These are phyloP conservation scores for Crossocerus cetratus DNA, from an alignment of 2,888 invertebrate genomes.

Conservation along the genomic window DNA sequence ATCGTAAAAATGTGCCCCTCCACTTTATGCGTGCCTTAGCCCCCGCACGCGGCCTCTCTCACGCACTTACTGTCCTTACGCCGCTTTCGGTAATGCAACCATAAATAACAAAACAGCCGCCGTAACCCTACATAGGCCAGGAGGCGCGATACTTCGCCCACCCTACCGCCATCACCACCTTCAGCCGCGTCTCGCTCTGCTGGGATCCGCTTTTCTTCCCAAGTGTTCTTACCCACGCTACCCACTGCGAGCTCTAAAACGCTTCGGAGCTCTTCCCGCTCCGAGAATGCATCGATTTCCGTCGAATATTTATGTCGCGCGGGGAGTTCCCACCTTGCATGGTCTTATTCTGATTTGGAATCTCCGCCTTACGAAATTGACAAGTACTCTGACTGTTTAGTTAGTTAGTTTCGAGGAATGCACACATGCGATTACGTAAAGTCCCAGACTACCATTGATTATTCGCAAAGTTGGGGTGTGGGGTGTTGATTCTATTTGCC, in stretches of 20 bases:
- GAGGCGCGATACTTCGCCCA: conserved; percentile 18
- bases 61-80: conserved; percentile 59
- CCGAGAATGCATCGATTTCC: too few species aligned
- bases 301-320: too few species aligned
- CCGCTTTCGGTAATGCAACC: conserved; percentile 63
- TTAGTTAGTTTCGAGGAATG: too few species aligned
- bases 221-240: conserved; percentile 31
- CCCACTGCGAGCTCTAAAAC: conserved; percentile 28
- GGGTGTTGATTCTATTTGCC: too few species aligned
- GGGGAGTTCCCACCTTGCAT: too few species aligned
- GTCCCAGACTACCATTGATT: too few species aligned
- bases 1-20: conserved; percentile 57
- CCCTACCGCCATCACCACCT: conserved; percentile 5
- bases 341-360: too few species aligned
- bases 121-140: conserved; percentile 29
- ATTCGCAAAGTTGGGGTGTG: too few species aligned
- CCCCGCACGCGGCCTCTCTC: conserved; percentile 57
- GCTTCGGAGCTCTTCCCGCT: too few species aligned
- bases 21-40: conserved; percentile 60
- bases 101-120: conserved; percentile 63
- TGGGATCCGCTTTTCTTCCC: conserved; percentile 34
- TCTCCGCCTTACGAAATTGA: too few species aligned
- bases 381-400: too few species aligned
- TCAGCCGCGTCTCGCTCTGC: conserved; percentile 21
- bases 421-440: too few species aligned